Evolutionary conservation across 2,888 invertebrate genomes (phyloP), one percentile per base, ranked within the genome.

Genomic region (Prostheceraeus crozeri): DNA sequence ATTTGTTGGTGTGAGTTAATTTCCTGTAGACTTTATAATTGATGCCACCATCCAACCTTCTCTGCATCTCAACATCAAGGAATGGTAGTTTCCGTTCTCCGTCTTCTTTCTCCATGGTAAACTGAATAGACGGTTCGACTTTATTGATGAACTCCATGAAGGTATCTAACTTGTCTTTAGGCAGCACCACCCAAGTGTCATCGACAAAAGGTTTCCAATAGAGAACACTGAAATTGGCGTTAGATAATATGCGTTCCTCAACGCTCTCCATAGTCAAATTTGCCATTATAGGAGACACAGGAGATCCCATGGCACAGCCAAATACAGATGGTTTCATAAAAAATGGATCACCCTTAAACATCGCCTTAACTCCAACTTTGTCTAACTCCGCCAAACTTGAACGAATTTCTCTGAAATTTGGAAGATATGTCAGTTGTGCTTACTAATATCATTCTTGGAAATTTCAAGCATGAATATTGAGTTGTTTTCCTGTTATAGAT

Each of bases 1-100:
- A 48, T 25, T 19, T n/a, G 48, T 48, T 48, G 48, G 48, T 48
- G 48, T 48, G 48, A 25, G 48, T 48, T 48, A 30, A 25, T 48
- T 48, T 48, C 27, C 48, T 25, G 23, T 25, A 48, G 28, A 48
- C 48, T 48, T 25, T 48, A 28, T 25, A 28, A 28, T 48, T 25
- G 28, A 48, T 48, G 28, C 27, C 28, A 30, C 25, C 11, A 48
- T 48, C 48, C 48, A 10, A 10, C 28, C 28, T 23, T 30, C 48
- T 48, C 28, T 25, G 25, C 28, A 48, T 30, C 25, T 16, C n/a
- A 48, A 48, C 48, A 48, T 48, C 48, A 28, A 48, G 28, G 48
- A 48, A 48, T 14, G 48, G 48, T 25, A 48, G 27, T 25, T 10
- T 25, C 28, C 48, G 48, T 25, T 48, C 28, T 4, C 27, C 11